phyloP scores from a whole-genome alignment of 2,797 vertebrate genomes.

The Phoxinus dragarum region DNA sequence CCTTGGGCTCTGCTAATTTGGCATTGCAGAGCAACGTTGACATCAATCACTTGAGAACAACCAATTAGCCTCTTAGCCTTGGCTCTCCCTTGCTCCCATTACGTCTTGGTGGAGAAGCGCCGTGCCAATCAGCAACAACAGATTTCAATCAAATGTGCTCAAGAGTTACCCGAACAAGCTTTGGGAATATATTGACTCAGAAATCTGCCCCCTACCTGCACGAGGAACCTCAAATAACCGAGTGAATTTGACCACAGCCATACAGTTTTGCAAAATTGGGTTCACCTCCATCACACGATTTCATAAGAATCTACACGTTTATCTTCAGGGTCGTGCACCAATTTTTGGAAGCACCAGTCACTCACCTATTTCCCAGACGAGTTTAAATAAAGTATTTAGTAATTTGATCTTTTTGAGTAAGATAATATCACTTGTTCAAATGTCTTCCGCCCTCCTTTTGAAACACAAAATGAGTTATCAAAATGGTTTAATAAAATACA shows the following conservation, averaged over 20 bases:
- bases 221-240: not conserved
- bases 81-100: conserved; percentile 61
- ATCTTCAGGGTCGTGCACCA: not conserved
- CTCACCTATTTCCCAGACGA: not conserved
- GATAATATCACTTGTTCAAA: not conserved
- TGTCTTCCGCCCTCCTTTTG: not conserved
- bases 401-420: not conserved
- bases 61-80: conserved; percentile 73
- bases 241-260: not conserved
- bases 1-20: conserved; percentile 67
- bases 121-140: conserved; percentile 58
- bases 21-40: conserved; percentile 66
- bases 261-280: not conserved
- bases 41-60: conserved; percentile 73
- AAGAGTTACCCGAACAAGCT: conserved; percentile 16
- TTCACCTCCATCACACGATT: not conserved
- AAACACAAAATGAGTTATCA: not conserved
- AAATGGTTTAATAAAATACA: not conserved
- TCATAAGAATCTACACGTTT: not conserved
- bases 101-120: conserved; percentile 55
- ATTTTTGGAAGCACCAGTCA: not conserved
- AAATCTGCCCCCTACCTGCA: not conserved
- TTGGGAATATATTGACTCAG: conserved; percentile 10
- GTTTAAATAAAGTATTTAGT: not conserved
- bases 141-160: conserved; percentile 51